A percentile compares a stretch with the other conserved stretches of the same genome.
These are phyloP conservation scores for Panagrolaimus sp. DNA, from an alignment of 1,140 invertebrate genomes.

Conservation along the genomic window DNA sequence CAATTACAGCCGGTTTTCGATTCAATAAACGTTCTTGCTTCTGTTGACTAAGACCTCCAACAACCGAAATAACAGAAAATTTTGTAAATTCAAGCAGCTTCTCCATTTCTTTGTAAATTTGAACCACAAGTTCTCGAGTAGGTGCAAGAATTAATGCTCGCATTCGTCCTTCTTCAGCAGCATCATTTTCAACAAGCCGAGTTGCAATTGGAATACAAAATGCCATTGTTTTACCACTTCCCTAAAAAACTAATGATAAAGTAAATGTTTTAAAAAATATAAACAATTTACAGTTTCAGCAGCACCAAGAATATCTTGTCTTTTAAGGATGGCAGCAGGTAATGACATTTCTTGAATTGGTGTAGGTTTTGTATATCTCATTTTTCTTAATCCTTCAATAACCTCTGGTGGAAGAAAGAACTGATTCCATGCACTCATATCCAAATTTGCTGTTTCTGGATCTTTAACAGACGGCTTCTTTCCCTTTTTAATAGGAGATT, in stretches of 20 bases:
- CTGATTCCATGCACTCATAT: slow-evolving; percentile 1
- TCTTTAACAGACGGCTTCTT: neutral
- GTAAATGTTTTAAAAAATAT: slow-evolving; percentile 12
- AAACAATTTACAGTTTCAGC: slow-evolving; percentile 71
- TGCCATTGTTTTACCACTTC: slow-evolving; percentile 92
- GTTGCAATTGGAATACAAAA: slow-evolving; percentile 86
- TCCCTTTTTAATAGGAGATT: neutral
- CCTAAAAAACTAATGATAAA: slow-evolving; percentile 60
- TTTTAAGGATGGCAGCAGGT: slow-evolving; percentile 77
- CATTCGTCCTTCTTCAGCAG: neutral
- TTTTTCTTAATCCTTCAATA: slow-evolving; percentile 18
- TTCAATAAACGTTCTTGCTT: slow-evolving; percentile 82
- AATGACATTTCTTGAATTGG: slow-evolving; percentile 73
- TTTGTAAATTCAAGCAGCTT: slow-evolving; percentile 24
- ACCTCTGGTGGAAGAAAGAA: slow-evolving; percentile 9
- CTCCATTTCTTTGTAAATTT: slow-evolving; percentile 65
- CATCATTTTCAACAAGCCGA: slow-evolving; percentile 65
- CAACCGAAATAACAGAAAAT: slow-evolving; percentile 27
- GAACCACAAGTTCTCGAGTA: slow-evolving; percentile 87
- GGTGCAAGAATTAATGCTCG: slow-evolving; percentile 79
- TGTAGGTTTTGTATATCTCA: slow-evolving; percentile 76
- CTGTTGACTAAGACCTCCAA: slow-evolving; percentile 60
- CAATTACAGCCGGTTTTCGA: slow-evolving; percentile 79
- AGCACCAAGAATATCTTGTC: slow-evolving; percentile 82
- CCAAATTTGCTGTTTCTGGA: slow-evolving; percentile 6